Evolutionary conservation across 2,797 vertebrate genomes (phyloP).

Genomic region (Lagocephalus sceleratus): DNA sequence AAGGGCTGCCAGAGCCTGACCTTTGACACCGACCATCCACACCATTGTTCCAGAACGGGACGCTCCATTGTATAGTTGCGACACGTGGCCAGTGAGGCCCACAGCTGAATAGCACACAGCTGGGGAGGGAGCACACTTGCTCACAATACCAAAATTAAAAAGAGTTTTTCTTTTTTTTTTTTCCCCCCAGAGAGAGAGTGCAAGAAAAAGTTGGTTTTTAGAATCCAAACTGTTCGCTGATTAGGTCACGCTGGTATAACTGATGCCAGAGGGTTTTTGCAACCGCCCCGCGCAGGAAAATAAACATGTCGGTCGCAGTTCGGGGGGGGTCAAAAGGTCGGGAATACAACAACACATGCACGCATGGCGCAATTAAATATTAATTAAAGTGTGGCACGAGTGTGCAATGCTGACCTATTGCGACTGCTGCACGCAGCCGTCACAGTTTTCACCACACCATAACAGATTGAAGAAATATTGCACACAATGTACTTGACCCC

Average conservation of each 20-base stretch:
- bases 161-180: constrained; percentile 33
- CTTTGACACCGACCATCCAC: constrained; percentile 72
- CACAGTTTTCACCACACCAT: constrained; percentile 3
- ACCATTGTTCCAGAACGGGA: constrained; percentile 71
- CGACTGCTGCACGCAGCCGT: no score
- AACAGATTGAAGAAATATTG: constrained; percentile 43
- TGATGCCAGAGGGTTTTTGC: constrained; percentile 12
- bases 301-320: constrained; percentile 12
- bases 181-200: constrained; percentile 17
- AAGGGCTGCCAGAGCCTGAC: constrained; percentile 66
- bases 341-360: constrained; percentile 5
- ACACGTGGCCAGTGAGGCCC: constrained; percentile 74
- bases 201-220: constrained; percentile 52
- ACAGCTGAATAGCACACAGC: constrained; percentile 73
- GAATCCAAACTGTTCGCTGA: constrained; percentile 58
- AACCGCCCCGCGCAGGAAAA: constrained; percentile 3
- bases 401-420: not conserved
- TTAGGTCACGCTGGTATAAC: constrained; percentile 47
- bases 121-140: constrained; percentile 73
- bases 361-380: not conserved
- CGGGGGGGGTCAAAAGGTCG: constrained; percentile 2
- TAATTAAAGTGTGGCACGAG: not conserved
- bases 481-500: constrained; percentile 60
- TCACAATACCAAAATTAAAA: constrained; percentile 69
- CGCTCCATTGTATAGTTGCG: constrained; percentile 66